Percentiles rank a stretch among this genome's conserved stretches.
These are phyloP conservation scores for Megalops cyprinoides DNA, from an alignment of 2,797 vertebrate species.

Conservation along the genomic window DNA sequence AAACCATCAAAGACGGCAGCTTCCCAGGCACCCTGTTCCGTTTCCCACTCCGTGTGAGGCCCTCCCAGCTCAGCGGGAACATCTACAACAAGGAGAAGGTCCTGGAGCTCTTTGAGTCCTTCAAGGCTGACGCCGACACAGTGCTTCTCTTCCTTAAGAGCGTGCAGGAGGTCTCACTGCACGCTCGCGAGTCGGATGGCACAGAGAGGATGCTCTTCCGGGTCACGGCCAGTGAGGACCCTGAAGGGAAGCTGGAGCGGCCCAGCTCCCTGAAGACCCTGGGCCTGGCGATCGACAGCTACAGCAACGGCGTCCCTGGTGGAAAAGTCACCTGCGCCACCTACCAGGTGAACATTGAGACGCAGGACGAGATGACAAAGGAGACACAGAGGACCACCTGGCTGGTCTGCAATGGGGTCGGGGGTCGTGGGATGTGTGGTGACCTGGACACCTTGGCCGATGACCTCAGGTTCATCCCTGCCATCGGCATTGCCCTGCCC, in stretches of 20 bases:
- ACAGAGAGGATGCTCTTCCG: constrained; percentile 88
- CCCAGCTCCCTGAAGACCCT: constrained; percentile 86
- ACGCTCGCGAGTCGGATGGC: constrained; percentile 87
- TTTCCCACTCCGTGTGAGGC: constrained; percentile 90
- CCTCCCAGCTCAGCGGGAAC: constrained; percentile 91
- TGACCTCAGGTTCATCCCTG: constrained; percentile 93
- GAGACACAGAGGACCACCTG: constrained; percentile 85
- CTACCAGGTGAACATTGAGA: constrained; percentile 87
- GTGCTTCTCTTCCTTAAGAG: constrained; percentile 94
- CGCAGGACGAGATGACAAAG: constrained; percentile 84
- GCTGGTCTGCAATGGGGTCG: constrained; percentile 94
- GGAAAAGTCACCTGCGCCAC: constrained; percentile 86
- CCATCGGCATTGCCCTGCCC: constrained; percentile 90
- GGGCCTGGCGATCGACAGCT: constrained; percentile 83
- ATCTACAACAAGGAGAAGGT: constrained; percentile 96
- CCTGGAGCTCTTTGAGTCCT: constrained; percentile 95
- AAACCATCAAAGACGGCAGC: constrained; percentile 82
- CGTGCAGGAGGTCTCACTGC: constrained; percentile 90
- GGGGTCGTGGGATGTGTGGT: constrained; percentile 88
- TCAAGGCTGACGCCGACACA: constrained; percentile 93
- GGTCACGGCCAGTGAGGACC: constrained; percentile 85
- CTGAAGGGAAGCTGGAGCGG: constrained; percentile 82
- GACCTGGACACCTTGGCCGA: constrained; percentile 92
- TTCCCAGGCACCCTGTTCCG: constrained; percentile 97
- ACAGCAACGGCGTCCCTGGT: constrained; percentile 84